Evolutionary conservation across 1,140 invertebrate genomes (phyloP).

Genomic region (Telenomus remus): DNA sequence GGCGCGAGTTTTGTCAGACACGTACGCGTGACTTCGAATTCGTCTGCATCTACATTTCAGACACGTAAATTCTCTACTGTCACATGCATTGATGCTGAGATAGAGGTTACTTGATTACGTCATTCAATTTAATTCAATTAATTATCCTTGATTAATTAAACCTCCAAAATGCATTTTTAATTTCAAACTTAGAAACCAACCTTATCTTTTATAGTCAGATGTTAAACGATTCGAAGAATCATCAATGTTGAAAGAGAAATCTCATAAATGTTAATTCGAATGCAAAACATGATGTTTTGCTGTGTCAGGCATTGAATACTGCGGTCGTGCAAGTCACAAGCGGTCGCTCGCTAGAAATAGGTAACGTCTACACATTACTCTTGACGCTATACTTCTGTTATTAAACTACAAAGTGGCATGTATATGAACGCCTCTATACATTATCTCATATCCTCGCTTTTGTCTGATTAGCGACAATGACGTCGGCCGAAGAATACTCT

Average conservation of each 20-base stretch:
- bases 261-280: not conserved
- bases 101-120: not conserved
- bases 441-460: conserved; percentile 19
- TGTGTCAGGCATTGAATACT: conserved; percentile 15
- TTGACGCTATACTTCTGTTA: conserved; percentile 22
- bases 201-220: too few relatives aligned
- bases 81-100: not conserved
- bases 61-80: not conserved
- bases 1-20: conserved; percentile 26
- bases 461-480: conserved; percentile 22
- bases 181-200: too few relatives aligned
- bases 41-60: conserved; percentile 1
- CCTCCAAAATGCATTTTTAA: too few relatives aligned
- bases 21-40: conserved; percentile 3
- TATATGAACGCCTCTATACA: conserved; percentile 6
- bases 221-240: too few relatives aligned
- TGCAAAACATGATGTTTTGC: conserved; percentile 5
- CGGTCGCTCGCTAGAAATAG: conserved; percentile 12
- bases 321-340: conserved; percentile 10
- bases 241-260: not conserved
- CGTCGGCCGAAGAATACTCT: conserved; percentile 3
- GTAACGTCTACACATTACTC: conserved; percentile 26
- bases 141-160: too few relatives aligned
- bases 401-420: conserved; percentile 14
- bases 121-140: too few relatives aligned